Conservation (phyloP, 1,140 invertebrate genomes). For the Papilio dardanus region DNA sequence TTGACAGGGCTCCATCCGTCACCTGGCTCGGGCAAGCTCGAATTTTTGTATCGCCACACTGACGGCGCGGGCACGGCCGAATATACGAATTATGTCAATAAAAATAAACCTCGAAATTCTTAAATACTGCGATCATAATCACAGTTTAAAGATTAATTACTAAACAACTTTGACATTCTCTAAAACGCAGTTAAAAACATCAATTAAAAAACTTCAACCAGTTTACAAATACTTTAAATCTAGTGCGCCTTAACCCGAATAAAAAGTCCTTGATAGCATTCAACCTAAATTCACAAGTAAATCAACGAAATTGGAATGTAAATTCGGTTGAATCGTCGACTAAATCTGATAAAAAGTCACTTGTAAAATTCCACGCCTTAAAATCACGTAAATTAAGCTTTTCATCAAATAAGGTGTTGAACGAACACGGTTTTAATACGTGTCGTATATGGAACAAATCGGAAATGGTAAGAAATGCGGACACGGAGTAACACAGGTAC, state of each 20-base stretch:
- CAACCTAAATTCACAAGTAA: conserved; percentile 27
- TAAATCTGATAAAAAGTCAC: conserved; percentile 29
- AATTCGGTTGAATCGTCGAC: conserved; percentile 2
- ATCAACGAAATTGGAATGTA: conserved; percentile 18
- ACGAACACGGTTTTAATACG: background rate
- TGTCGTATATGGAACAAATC: background rate
- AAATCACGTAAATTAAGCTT: background rate
- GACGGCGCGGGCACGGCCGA: too few relatives aligned
- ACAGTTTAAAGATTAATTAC: background rate
- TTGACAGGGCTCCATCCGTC: too few relatives aligned
- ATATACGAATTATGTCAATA: background rate
- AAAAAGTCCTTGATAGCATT: conserved; percentile 33
- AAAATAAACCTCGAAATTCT: background rate
- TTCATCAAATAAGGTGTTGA: background rate
- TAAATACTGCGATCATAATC: background rate
- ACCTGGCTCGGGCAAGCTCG: too few relatives aligned
- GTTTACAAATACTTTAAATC: background rate
- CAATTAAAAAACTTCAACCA: conserved; percentile 7
- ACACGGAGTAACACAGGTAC: background rate
- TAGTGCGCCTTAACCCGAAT: conserved; percentile 25
- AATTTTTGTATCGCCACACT: too few relatives aligned
- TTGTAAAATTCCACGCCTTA: conserved; percentile 4
- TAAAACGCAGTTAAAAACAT: background rate
- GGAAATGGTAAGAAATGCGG: conserved; percentile 35
- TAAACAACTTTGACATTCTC: background rate